Evolutionary conservation across 2,113 vertebrate genomes (phyloP).

Genomic region (Amphilophus citrinellus): DNA sequence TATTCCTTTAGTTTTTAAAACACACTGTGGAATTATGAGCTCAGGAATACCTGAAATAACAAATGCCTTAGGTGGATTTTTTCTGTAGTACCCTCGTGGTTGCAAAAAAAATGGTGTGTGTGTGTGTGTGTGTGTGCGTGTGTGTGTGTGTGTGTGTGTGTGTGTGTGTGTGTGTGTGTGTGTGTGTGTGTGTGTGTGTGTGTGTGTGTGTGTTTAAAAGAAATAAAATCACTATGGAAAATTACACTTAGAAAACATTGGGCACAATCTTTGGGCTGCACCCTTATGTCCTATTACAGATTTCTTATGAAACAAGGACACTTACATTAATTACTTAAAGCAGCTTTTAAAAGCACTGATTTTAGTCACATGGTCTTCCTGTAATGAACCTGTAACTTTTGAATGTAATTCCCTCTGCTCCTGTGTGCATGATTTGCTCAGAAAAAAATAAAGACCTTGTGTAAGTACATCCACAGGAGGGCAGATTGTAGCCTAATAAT

Average conservation of each 20-base stretch:
- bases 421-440: not conserved
- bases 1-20: not conserved
- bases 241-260: too few species aligned
- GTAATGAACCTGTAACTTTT: not conserved
- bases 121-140: too few species aligned
- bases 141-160: too few species aligned
- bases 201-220: too few species aligned
- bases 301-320: too few species aligned
- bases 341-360: not conserved
- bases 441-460: not conserved
- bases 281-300: too few species aligned
- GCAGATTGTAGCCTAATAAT: not conserved
- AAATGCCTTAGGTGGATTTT: not conserved
- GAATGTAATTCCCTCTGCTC: not conserved
- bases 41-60: not conserved
- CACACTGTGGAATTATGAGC: not conserved
- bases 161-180: too few species aligned
- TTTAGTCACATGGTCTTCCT: rapidly evolving
- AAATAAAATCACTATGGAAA: too few species aligned
- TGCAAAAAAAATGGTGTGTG: not conserved
- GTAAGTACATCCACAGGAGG: not conserved
- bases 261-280: too few species aligned
- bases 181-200: too few species aligned
- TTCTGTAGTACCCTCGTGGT: not conserved
- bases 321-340: not conserved